Evolutionary conservation across 2,113 vertebrate genomes (phyloP).

Genomic region (Chaenogobius annularis): DNA sequence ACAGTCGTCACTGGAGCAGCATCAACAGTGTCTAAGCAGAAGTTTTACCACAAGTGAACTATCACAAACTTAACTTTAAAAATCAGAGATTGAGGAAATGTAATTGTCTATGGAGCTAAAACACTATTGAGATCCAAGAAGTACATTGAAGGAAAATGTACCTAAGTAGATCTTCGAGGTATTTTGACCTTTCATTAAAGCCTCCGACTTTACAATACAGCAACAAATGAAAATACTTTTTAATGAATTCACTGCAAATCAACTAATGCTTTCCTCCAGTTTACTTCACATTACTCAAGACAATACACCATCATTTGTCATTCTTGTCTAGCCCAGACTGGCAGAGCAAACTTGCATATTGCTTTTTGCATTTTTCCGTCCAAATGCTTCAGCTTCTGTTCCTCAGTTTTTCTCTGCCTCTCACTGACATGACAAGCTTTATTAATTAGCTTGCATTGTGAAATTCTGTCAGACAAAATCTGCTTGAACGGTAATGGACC

Average conservation of each 20-base stretch:
- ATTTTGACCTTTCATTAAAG: background rate
- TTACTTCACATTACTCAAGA: background rate
- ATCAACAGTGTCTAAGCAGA: too few relatives aligned
- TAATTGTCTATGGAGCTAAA: too few relatives aligned
- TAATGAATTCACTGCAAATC: background rate
- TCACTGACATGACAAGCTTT: constrained; percentile 16
- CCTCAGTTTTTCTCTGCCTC: background rate
- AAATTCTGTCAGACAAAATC: constrained; percentile 28
- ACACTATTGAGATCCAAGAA: too few relatives aligned
- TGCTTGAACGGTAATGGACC: constrained; percentile 28
- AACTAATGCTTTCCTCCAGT: background rate
- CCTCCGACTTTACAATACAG: background rate
- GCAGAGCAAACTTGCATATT: background rate
- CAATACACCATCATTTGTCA: background rate
- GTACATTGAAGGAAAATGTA: too few relatives aligned
- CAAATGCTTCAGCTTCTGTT: constrained; percentile 3
- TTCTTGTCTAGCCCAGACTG: background rate
- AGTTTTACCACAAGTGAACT: too few relatives aligned
- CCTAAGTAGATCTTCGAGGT: too few relatives aligned
- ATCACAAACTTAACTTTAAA: too few relatives aligned
- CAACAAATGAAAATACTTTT: background rate
- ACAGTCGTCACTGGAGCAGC: too few relatives aligned
- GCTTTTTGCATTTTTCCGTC: background rate
- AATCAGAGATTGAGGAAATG: too few relatives aligned
- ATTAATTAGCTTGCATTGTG: constrained; percentile 24